Conservation (phyloP, 2,113 vertebrate species). For the Noctilio leporinus region DNA sequence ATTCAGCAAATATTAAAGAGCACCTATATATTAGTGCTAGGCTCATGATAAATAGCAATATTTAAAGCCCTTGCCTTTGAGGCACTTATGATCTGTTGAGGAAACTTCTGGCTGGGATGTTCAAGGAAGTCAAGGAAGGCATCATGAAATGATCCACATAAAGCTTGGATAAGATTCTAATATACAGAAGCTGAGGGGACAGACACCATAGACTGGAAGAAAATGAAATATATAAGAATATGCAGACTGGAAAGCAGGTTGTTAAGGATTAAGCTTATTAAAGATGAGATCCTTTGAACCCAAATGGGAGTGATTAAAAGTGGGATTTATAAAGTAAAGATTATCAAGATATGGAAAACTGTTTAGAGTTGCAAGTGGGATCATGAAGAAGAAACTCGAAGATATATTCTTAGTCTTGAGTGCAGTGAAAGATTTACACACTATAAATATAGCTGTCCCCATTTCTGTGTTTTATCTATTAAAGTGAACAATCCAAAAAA, state of each 20-base stretch:
- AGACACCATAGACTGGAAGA: background rate
- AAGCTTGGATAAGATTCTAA: background rate
- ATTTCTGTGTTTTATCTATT: background rate
- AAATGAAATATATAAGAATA: background rate
- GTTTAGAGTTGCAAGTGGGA: background rate
- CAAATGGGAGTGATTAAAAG: background rate
- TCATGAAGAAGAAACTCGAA: background rate
- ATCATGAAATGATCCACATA: background rate
- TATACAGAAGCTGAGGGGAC: background rate
- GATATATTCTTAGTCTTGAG: background rate
- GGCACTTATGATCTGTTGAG: background rate
- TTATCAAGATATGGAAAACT: background rate
- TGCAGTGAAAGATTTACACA: background rate
- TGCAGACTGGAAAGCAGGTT: background rate
- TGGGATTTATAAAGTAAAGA: background rate
- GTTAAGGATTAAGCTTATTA: background rate
- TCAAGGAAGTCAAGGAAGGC: background rate
- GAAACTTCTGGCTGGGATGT: background rate
- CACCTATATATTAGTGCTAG: background rate
- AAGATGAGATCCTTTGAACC: background rate
- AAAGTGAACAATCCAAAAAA: background rate
- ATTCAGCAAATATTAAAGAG: background rate
- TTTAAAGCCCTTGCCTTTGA: background rate
- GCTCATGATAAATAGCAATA: background rate
- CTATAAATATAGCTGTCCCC: background rate